Percentiles rank a stretch among this genome's conserved stretches.
phyloP scores from a whole-genome alignment of 2,113 vertebrate genomes.

The Toxotes jaculatrix region DNA sequence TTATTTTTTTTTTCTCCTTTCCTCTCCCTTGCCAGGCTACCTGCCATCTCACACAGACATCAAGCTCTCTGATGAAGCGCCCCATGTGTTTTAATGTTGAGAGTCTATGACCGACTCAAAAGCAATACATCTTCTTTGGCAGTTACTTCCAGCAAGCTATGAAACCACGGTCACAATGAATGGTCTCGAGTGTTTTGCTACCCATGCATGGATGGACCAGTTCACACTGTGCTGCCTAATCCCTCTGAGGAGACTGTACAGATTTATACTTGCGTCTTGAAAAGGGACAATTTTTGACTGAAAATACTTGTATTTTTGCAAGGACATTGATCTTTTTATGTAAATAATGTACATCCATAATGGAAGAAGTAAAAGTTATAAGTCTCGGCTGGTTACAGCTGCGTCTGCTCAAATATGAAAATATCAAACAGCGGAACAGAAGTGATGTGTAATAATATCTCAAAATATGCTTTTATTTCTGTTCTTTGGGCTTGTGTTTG shows the following conservation, averaged over 20 bases:
- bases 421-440: slow-evolving; percentile 45
- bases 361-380: slow-evolving; percentile 67
- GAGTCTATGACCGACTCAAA: slow-evolving; percentile 79
- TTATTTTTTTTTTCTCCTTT: slow-evolving; percentile 65
- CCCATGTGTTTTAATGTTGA: slow-evolving; percentile 84
- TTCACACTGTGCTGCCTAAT: slow-evolving; percentile 82
- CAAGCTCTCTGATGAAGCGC: slow-evolving; percentile 82
- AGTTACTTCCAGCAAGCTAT: slow-evolving; percentile 82
- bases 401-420: slow-evolving; percentile 54
- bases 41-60: slow-evolving; percentile 84
- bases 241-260: slow-evolving; percentile 82
- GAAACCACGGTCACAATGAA: slow-evolving; percentile 81
- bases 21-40: slow-evolving; percentile 79
- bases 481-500: slow-evolving; percentile 67
- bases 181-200: slow-evolving; percentile 82
- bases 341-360: slow-evolving; percentile 80
- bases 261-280: slow-evolving; percentile 81
- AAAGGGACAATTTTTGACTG: slow-evolving; percentile 80
- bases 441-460: slow-evolving; percentile 65
- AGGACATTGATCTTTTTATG: slow-evolving; percentile 81
- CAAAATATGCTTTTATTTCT: slow-evolving; percentile 52
- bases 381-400: slow-evolving; percentile 73
- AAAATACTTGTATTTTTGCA: slow-evolving; percentile 83
- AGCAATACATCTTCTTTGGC: slow-evolving; percentile 86
- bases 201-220: slow-evolving; percentile 82